Conservation (phyloP, 1,140 invertebrate genomes). For the Atta texana region DNA sequence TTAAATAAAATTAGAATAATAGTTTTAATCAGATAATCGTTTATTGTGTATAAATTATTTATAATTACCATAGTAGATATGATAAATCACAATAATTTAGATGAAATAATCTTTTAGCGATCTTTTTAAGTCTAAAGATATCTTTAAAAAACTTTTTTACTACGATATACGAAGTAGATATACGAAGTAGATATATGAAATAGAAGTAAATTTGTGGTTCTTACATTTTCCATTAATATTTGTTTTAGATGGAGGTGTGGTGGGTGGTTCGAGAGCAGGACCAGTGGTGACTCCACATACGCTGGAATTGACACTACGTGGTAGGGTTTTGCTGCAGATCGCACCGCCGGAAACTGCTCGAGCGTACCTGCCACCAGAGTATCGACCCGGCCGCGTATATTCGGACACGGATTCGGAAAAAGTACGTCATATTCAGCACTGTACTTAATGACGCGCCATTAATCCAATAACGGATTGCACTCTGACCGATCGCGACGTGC, state of each 20-base stretch:
- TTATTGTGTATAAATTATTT: not conserved
- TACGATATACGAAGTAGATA: not conserved
- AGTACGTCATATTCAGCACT: conserved; percentile 76
- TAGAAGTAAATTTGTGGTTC: conserved; percentile 29
- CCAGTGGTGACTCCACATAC: conserved; percentile 87
- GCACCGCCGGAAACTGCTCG: conserved; percentile 86
- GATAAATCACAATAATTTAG: not conserved
- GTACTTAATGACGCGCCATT: conserved; percentile 27
- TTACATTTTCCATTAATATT: conserved; percentile 66
- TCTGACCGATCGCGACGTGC: not conserved
- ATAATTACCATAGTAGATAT: not conserved
- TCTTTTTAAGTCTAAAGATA: not conserved
- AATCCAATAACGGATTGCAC: conserved; percentile 33
- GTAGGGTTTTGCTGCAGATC: conserved; percentile 85
- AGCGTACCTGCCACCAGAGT: conserved; percentile 87
- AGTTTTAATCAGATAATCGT: not conserved
- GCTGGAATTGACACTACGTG: conserved; percentile 86
- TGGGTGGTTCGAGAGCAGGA: conserved; percentile 84
- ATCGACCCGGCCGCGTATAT: conserved; percentile 86
- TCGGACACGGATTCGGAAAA: conserved; percentile 88
- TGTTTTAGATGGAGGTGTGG: conserved; percentile 87
- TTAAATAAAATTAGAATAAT: not conserved
- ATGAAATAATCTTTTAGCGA: not conserved
- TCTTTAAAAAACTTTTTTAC: not conserved
- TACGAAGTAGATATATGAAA: not conserved